Evolutionary conservation across 2,797 vertebrate species (phyloP).

Genomic region (Masticophis lateralis): DNA sequence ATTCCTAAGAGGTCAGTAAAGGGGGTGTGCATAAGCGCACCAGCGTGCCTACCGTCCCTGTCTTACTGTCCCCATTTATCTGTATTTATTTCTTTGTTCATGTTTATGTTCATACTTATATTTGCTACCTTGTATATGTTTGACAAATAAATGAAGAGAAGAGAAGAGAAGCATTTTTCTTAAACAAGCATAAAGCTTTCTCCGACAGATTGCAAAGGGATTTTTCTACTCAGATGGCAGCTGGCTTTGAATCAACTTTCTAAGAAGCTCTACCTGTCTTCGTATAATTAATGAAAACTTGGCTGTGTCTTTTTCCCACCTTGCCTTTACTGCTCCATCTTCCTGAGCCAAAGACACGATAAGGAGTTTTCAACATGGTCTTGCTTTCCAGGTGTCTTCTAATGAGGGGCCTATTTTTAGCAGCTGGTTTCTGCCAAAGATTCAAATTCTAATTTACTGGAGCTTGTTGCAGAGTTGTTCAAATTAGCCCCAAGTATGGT

Average conservation of each 20-base stretch:
- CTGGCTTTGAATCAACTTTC: background rate
- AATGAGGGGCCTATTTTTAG: slow-evolving; percentile 9
- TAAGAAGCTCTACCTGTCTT: background rate
- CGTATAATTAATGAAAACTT: background rate
- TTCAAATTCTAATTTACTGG: background rate
- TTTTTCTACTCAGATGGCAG: background rate
- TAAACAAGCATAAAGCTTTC: background rate
- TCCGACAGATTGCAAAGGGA: background rate
- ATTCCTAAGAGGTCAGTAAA: too few species aligned
- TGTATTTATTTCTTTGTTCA: too few species aligned
- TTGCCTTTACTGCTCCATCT: background rate
- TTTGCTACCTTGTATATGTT: too few species aligned
- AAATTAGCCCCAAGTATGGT: background rate
- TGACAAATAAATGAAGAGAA: too few species aligned
- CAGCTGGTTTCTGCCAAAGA: background rate
- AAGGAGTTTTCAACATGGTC: background rate
- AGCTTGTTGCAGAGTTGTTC: slow-evolving; percentile 2
- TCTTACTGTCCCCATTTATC: too few species aligned
- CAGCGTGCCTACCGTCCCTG: too few species aligned
- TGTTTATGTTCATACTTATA: too few species aligned
- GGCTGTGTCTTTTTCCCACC: background rate
- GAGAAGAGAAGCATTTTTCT: background rate
- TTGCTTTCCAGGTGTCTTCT: slow-evolving; percentile 6
- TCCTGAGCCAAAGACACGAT: background rate
- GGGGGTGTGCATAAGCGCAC: too few species aligned